Evolutionary conservation across 1,140 invertebrate species (phyloP), one percentile per base, ranked within the genome.

Genomic region (Gonioctena quinquepunctata): DNA sequence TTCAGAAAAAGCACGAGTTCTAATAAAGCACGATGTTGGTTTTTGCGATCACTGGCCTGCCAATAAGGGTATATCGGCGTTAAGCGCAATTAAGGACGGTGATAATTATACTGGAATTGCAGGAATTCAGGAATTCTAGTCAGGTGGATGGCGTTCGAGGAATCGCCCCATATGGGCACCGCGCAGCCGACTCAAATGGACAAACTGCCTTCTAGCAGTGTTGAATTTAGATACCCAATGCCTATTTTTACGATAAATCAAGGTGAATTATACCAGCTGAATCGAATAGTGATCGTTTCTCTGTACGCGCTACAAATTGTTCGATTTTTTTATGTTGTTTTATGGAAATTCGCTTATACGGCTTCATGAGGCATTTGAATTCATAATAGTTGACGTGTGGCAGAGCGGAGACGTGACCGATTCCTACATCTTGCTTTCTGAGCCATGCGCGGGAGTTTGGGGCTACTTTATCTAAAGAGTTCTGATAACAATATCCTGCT

Each of bases 71-170:
- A 67, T 66, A 65, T 65, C 52, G 69, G 65, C 64, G 69, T 71
- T 71, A 67, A 66, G 54, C 21, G 65, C 62, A 71, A 71, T 71
- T 71, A 71, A 71, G 22, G 25, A 42, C 56, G 54, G 69, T 56
- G 65, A 71, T 71, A 71, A 71, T 71, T 71, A 71, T 71, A 71
- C 69, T 54, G 69, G 69, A 71, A 67, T 71, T 50, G 65, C 57
- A 67, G 27, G 71, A 73, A 73, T 73, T 70, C 57, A 67, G 27
- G 71, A 73, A 73, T 73, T 70, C 72, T 67, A 70, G 72, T 73
- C 72, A 73, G 72, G 72, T 73, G 72, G 64, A 70, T 66, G 65
- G 72, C 67, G 68, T 73, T 70, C 72, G 63, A 49, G 66, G 71
- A 73, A 73, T 62, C 59, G 69, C 71, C 65, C 57, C 64, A 73